Evolutionary conservation across 2,888 invertebrate species (phyloP), one percentile per base, ranked within the genome.

Genomic region (Habrosyne pyritoides): DNA sequence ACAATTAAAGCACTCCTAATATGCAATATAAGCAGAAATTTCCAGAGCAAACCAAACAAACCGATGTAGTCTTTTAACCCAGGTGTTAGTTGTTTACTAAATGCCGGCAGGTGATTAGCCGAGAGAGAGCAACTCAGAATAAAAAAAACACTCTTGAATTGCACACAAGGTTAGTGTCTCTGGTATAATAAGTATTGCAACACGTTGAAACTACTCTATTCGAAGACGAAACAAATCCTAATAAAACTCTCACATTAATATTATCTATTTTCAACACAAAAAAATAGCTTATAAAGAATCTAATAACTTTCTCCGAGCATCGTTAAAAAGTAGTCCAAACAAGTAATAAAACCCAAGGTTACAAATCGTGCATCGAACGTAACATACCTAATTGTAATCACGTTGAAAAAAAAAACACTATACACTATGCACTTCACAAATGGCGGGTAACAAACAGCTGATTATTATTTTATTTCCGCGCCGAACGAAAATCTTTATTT

Each of bases 401-500:
- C 42, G 18, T 18, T 8, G 42, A 18, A 42, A 42, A 42, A 24
- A 36, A 42, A 42, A 42, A 42, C 42, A 42, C 42, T 1, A n/a
- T n/a, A 42, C 42, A 42, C 42, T 42, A 36, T 36, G 42, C 42
- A 42, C 42, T 42, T 42, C 42, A 42, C 18, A 42, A 42, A 42
- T 42, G 42, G 42, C 42, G 1, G 42, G 42, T n/a, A 42, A 14
- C 8, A 36, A 42, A 42, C 18, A 18, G 18, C 18, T 42, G 36
- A 42, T 42, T 42, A 42, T 42, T 42, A 7, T 18, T 42, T 42
- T 42, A 18, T 6, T 42, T 1, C 42, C 42, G 42, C 42, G 42
- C 24, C 14, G 18, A n/a, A 7, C 36, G 36, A 42, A 14, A 42
- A 24, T 24, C 54, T 47, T 55, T 47, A 58, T 71, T 64, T 64